A percentile compares a stretch with the other conserved stretches of the same genome.
Conservation (phyloP, 2,888 invertebrate genomes). For the Leucophenga montana region DNA sequence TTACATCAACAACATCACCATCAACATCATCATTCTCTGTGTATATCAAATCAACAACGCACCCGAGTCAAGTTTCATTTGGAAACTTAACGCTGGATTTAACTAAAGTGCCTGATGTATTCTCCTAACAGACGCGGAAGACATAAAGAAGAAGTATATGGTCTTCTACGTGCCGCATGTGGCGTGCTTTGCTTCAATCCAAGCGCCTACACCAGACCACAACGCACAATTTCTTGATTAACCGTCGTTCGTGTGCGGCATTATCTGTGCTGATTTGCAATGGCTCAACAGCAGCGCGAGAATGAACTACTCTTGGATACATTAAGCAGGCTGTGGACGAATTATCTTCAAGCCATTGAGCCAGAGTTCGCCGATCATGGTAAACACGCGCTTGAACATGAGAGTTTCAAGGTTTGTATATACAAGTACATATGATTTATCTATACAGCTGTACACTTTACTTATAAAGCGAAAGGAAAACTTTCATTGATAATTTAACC, state of each 20-base stretch:
- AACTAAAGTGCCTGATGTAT: conserved; percentile 6
- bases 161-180: background rate
- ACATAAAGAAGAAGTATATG: too few relatives aligned
- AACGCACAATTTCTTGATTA: conserved; percentile 2
- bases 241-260: background rate
- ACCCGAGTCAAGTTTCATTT: background rate
- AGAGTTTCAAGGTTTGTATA: conserved; percentile 63
- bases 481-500: conserved; percentile 10
- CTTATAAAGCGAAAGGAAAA: background rate
- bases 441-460: too few relatives aligned
- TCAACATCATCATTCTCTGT: conserved; percentile 47
- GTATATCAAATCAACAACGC: conserved; percentile 43
- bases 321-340: conserved; percentile 64
- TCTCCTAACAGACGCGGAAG: background rate
- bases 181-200: background rate
- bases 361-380: conserved; percentile 24
- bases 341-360: conserved; percentile 57
- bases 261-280: conserved; percentile 46
- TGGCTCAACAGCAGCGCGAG: conserved; percentile 51
- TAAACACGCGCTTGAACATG: conserved; percentile 27
- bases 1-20: too few relatives aligned
- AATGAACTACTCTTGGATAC: conserved; percentile 59
- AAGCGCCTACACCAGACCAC: background rate
- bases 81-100: background rate
- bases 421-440: conserved; percentile 36